phyloP scores from a whole-genome alignment of 2,113 vertebrate species.

The Melanerpes aurifrons region DNA sequence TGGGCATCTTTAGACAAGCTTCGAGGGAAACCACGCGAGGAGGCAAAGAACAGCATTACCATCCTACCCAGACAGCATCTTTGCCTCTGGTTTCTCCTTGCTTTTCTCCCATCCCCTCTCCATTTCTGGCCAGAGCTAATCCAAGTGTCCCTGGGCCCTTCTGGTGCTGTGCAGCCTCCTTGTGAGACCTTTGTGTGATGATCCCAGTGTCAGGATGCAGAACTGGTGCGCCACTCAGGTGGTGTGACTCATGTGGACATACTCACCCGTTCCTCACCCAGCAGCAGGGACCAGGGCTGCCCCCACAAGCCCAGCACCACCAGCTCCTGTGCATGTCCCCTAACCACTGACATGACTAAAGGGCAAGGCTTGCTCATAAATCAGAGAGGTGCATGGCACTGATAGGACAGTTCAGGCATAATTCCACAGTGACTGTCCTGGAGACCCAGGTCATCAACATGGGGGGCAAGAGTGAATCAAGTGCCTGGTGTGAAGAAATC shows the following conservation, averaged over 20 bases:
- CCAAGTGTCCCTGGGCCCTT: neutral
- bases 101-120: neutral
- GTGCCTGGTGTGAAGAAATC: neutral
- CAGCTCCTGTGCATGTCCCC: neutral
- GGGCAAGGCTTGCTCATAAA: neutral
- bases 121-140: neutral
- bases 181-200: rapidly evolving
- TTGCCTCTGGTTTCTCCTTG: conserved; percentile 25
- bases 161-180: neutral
- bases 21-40: neutral
- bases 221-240: neutral
- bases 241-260: neutral
- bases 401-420: neutral
- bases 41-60: neutral
- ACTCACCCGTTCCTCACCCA: conserved; percentile 21
- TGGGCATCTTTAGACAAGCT: conserved; percentile 52
- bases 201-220: neutral
- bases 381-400: neutral
- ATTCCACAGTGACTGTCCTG: neutral
- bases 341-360: neutral
- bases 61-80: rapidly evolving
- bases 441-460: neutral
- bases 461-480: neutral
- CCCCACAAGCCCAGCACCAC: neutral
- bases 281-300: neutral